These are phyloP conservation scores for Melinaea menophilus DNA, from an alignment of 2,888 invertebrate species.

Conservation along the genomic window DNA sequence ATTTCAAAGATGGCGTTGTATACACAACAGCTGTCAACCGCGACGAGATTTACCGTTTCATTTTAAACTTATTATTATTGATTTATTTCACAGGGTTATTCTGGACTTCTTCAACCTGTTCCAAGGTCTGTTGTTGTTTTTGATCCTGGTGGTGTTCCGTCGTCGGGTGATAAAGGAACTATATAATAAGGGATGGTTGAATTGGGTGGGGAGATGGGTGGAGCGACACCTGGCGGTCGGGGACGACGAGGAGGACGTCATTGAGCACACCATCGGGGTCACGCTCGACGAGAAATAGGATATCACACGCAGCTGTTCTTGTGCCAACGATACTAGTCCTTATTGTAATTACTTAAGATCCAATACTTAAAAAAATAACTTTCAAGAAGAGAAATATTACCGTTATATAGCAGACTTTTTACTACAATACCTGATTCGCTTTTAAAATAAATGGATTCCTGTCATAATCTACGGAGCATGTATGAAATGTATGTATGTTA, in stretches of 20 bases:
- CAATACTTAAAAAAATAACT: background rate
- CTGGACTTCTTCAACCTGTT: constrained; percentile 78
- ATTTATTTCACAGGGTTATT: constrained; percentile 67
- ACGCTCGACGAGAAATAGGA: constrained; percentile 45
- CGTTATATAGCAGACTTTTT: too few relatives aligned
- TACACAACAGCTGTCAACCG: too few relatives aligned
- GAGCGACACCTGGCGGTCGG: constrained; percentile 52
- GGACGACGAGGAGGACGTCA: constrained; percentile 72
- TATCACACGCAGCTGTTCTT: constrained; percentile 6
- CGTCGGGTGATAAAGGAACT: constrained; percentile 68
- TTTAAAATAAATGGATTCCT: too few relatives aligned
- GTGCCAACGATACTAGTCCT: constrained; percentile 1
- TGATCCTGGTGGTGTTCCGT: constrained; percentile 78
- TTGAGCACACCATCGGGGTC: constrained; percentile 57
- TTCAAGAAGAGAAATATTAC: too few relatives aligned
- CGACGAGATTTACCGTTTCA: background rate
- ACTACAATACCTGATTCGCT: too few relatives aligned
- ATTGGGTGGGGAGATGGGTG: constrained; percentile 48
- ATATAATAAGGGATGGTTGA: constrained; percentile 50
- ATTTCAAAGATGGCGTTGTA: too few relatives aligned
- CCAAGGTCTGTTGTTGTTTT: constrained; percentile 80
- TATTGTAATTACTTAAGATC: background rate
- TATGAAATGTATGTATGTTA: too few relatives aligned
- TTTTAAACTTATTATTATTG: constrained; percentile 1
- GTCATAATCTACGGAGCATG: too few relatives aligned